Evolutionary conservation across 2,797 vertebrate genomes (phyloP).

Genomic region (Acipenser transmontanus): DNA sequence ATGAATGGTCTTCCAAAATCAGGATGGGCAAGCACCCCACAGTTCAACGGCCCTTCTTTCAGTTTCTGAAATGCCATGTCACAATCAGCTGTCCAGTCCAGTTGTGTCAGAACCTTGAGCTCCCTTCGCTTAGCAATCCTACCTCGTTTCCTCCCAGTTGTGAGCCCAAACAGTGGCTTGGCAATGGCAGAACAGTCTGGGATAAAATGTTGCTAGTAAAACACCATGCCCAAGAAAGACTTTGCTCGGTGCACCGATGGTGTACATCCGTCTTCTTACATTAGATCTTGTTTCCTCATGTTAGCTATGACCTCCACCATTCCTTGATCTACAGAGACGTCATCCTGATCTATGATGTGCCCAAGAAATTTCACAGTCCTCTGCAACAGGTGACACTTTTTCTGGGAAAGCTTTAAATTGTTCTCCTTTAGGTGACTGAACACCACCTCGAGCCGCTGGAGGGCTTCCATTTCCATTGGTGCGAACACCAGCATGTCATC

Average conservation of each 20-base stretch:
- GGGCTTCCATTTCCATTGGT: background rate
- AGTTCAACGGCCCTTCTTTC: slow-evolving; percentile 2
- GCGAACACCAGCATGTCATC: too few relatives aligned
- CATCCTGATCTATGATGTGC: too few relatives aligned
- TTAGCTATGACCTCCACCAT: too few relatives aligned
- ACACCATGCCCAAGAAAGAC: slow-evolving; percentile 15
- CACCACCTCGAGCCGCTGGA: slow-evolving; percentile 7
- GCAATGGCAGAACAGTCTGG: slow-evolving; percentile 2
- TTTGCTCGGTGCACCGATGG: background rate
- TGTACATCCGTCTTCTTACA: background rate
- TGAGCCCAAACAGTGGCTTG: slow-evolving; percentile 8
- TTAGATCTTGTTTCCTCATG: background rate
- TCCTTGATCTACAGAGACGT: too few relatives aligned
- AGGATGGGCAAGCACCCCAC: slow-evolving; percentile 3
- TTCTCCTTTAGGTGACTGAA: background rate
- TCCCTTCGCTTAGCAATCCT: background rate
- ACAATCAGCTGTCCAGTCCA: background rate
- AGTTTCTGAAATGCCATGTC: background rate
- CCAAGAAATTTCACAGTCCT: too few relatives aligned
- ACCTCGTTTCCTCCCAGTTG: background rate
- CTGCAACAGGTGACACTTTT: slow-evolving; percentile 8
- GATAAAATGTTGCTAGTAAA: slow-evolving; percentile 7
- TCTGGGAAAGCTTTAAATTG: slow-evolving; percentile 1
- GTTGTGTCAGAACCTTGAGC: background rate
- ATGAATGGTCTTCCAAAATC: slow-evolving; percentile 14